phyloP scores from a whole-genome alignment of 2,113 vertebrate species.

The Tragelaphus scriptus region DNA sequence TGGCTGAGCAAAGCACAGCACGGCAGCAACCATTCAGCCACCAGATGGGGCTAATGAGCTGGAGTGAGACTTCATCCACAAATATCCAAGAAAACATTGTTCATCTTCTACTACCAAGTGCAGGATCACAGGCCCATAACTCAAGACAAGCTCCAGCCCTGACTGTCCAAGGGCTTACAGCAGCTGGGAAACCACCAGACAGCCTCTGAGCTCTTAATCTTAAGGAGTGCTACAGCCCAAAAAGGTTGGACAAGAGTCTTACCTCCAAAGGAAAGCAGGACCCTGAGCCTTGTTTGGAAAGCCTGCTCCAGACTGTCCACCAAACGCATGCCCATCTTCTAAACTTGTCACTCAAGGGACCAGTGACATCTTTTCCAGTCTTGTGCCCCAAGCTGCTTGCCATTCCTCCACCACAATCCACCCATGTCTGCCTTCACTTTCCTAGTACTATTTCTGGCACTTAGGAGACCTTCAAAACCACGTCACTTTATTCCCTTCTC shows the following conservation, averaged over 20 bases:
- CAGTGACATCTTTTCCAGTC: not conserved
- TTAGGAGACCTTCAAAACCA: not conserved
- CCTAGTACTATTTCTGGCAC: not conserved
- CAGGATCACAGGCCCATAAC: not conserved
- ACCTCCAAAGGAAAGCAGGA: not conserved
- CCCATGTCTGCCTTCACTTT: not conserved
- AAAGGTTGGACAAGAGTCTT: not conserved
- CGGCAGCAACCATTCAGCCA: not conserved
- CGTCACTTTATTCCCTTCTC: not conserved
- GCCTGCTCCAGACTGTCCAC: not conserved
- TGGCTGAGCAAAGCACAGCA: not conserved
- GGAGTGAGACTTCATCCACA: not conserved
- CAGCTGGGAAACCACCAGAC: not conserved
- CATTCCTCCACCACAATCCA: not conserved
- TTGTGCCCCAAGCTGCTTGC: not conserved
- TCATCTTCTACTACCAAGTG: not conserved
- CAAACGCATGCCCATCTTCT: not conserved
- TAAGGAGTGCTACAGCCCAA: not conserved
- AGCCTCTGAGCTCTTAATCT: rapidly evolving
- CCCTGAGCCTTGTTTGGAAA: not conserved
- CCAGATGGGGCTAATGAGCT: slow-evolving; percentile 44
- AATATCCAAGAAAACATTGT: not conserved
- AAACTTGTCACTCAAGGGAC: not conserved
- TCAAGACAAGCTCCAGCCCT: not conserved
- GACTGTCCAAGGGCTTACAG: not conserved